Conservation (phyloP, 2,113 vertebrate species). For the Sinosuthora webbiana region DNA sequence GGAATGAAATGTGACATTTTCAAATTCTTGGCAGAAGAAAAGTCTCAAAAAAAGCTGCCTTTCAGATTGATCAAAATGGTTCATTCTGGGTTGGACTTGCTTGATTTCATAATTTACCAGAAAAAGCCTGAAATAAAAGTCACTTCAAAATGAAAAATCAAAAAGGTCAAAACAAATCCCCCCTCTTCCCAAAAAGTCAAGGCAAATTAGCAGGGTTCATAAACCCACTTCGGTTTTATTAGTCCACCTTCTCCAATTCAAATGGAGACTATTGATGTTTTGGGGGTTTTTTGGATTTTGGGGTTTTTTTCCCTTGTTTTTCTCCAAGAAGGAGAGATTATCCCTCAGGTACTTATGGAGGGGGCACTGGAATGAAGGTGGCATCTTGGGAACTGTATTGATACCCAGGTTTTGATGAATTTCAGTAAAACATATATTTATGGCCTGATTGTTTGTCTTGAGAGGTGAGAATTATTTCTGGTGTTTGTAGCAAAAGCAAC, state of each 20-base stretch:
- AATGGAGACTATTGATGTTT: background rate
- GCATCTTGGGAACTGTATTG: background rate
- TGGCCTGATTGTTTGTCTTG: background rate
- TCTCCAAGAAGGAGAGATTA: background rate
- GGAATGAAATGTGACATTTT: constrained; percentile 68
- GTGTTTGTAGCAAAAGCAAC: background rate
- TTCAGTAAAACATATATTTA: background rate
- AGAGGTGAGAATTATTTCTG: constrained; percentile 17
- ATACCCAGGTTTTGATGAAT: background rate
- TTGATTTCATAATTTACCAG: constrained; percentile 47
- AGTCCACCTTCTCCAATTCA: background rate
- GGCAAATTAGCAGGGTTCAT: background rate
- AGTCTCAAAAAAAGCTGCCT: constrained; percentile 58
- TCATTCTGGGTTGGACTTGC: constrained; percentile 30
- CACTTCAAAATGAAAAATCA: constrained; percentile 2
- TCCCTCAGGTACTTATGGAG: background rate
- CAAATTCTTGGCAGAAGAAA: constrained; percentile 54
- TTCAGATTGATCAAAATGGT: constrained; percentile 55
- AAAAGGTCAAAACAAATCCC: background rate
- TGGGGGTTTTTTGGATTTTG: rapidly evolving
- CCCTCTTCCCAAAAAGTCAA: background rate
- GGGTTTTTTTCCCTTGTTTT: background rate
- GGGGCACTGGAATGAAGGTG: background rate
- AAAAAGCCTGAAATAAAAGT: background rate
- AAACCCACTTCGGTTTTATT: background rate